Base-by-base conservation (phyloP, 2,797 vertebrate genomes). In the Otolemur crassicaudatus region DNA sequence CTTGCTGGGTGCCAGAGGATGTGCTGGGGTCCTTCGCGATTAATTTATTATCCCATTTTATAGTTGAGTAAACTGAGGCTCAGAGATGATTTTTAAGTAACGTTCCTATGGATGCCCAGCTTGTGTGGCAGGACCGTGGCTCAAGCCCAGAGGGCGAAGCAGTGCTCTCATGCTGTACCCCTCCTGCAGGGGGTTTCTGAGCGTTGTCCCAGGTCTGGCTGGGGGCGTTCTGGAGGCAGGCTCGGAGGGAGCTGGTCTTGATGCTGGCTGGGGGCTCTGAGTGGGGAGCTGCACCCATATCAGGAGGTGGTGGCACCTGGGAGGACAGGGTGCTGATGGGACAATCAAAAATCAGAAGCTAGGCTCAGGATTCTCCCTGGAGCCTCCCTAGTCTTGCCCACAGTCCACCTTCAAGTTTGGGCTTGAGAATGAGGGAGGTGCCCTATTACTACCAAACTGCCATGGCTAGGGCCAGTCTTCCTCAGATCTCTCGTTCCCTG, bases 21-120 rank as follows among this genome's bases (percentile, higher is more conserved):
- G n/a, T 19, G 16, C 40, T 16, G 11, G 10, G 23, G 20, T n/a
- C 20, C 23, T 76, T 46, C 6, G 2, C 1, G 0, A 20, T 5
- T 7, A n/a, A 46, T 40, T 34, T 37, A 17, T 34, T 31, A 46
- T 25, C 31, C 53, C 58, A 60, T 75, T 94, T 43, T 14, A 85
- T 23, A 82, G 27, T 27, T 75, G 46, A 87, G 31, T 34, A 67
- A 87, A 94, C 77, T 37, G 76, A 90, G 86, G 31, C 14, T 31
- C 79, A 67, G 85, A 49, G 67, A 46, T 31, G 85, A 73, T 43
- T 25, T 77, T 58, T 9, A 37, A 92, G 60, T 46, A 60, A 29
- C n/a, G 65, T 83, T 77, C 49, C 37, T 34, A 12, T 2, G 63
- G 29, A 43, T 43, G 27, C 27, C 46, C 91, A 67, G 40, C 25